Conservation (phyloP, 2,113 vertebrate genomes). For the Plestiodon gilberti region DNA sequence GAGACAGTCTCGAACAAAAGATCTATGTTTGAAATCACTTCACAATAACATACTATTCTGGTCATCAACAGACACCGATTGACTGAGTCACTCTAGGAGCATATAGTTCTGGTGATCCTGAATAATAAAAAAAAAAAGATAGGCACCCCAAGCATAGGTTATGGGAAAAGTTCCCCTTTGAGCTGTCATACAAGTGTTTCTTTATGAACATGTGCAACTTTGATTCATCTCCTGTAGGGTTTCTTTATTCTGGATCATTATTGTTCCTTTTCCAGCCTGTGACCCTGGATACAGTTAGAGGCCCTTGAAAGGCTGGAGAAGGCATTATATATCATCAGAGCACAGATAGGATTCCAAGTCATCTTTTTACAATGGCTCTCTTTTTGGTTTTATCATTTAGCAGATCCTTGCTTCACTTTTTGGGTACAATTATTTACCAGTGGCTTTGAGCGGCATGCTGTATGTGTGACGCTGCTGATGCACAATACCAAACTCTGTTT, state of each 20-base stretch:
- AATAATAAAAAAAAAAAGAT: constrained; percentile 26
- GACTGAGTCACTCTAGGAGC: background rate
- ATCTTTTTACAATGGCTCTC: background rate
- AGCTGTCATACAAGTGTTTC: constrained; percentile 39
- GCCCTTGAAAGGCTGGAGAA: constrained; percentile 35
- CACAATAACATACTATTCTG: constrained; percentile 12
- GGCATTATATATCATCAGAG: background rate
- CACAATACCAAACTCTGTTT: background rate
- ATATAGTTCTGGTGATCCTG: constrained; percentile 44
- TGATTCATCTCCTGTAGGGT: constrained; percentile 24
- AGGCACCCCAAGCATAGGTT: fast-evolving
- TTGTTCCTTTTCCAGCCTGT: constrained; percentile 30
- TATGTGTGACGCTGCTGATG: too few species aligned
- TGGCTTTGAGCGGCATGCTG: background rate
- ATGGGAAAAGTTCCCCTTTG: constrained; percentile 29
- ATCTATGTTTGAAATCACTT: background rate
- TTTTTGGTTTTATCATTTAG: background rate
- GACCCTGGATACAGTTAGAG: constrained; percentile 9
- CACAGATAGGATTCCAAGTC: background rate
- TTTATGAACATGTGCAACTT: background rate
- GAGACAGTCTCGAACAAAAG: constrained; percentile 33
- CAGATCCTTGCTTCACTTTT: background rate
- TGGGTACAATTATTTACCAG: background rate
- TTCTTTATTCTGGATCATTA: constrained; percentile 26
- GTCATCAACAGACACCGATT: constrained; percentile 14